These are phyloP conservation scores for Campylomormyrus numenius DNA, from an alignment of 2,113 vertebrate species.

Conservation along the genomic window DNA sequence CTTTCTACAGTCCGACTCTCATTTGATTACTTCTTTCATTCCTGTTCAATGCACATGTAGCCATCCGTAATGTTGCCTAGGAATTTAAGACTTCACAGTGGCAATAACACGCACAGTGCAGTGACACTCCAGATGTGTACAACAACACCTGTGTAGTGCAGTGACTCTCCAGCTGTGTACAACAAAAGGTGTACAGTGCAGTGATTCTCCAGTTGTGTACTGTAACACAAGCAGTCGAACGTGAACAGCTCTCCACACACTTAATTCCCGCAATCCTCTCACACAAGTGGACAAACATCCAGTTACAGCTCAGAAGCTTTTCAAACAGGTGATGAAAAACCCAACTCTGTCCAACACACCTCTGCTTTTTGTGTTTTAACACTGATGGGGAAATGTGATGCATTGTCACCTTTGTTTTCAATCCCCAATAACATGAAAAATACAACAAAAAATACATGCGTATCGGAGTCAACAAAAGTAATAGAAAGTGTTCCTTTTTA, in stretches of 20 bases:
- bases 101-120: not conserved
- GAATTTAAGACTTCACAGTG: not conserved
- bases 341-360: not conserved
- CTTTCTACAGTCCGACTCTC: not conserved
- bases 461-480: not conserved
- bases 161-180: not conserved
- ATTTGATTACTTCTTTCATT: not conserved
- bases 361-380: not conserved
- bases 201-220: not conserved
- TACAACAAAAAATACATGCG: not conserved
- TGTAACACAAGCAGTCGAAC: not conserved
- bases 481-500: conserved; percentile 1
- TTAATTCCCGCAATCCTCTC: too few relatives aligned
- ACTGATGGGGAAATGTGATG: not conserved
- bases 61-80: not conserved
- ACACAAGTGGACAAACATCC: not conserved
- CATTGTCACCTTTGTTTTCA: not conserved
- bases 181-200: not conserved
- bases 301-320: not conserved
- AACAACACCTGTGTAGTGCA: not conserved
- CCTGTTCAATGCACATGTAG: not conserved
- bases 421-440: not conserved
- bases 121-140: not conserved
- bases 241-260: not conserved
- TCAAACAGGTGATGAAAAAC: not conserved